Percentiles rank a stretch among this genome's conserved stretches.
Evolutionary conservation across 2,797 vertebrate species (phyloP).

Genomic region (Sebastes alutus): DNA sequence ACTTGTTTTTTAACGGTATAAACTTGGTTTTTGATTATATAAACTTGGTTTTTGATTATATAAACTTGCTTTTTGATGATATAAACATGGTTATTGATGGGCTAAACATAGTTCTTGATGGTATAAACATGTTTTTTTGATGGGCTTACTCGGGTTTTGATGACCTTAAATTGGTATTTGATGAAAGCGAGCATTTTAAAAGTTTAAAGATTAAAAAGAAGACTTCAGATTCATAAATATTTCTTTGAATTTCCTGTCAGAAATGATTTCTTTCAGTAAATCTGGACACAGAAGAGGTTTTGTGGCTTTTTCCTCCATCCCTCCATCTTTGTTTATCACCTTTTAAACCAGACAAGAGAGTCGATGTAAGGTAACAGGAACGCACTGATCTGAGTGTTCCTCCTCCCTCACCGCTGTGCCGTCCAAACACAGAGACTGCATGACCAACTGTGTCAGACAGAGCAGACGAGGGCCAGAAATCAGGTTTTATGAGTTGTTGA

Average conservation of each 20-base stretch:
- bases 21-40: too few species aligned
- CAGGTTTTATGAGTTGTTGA: constrained; percentile 52
- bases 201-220: background rate
- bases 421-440: constrained; percentile 2
- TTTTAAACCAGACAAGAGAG: too few species aligned
- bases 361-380: background rate
- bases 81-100: background rate
- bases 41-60: too few species aligned
- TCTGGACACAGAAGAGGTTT: background rate
- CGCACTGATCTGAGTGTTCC: too few species aligned
- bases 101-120: background rate
- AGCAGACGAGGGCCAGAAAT: constrained; percentile 33
- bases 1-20: too few species aligned
- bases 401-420: background rate
- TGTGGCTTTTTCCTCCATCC: background rate
- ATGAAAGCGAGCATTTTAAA: background rate
- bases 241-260: background rate
- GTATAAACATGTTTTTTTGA: background rate
- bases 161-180: background rate
- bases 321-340: background rate
- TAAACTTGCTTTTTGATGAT: too few species aligned
- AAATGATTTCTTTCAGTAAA: background rate
- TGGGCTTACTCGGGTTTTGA: background rate
- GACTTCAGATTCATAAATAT: background rate
- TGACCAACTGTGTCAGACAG: background rate